Evolutionary conservation across 2,797 vertebrate genomes (phyloP).

Genomic region (Neostethus bicornis): DNA sequence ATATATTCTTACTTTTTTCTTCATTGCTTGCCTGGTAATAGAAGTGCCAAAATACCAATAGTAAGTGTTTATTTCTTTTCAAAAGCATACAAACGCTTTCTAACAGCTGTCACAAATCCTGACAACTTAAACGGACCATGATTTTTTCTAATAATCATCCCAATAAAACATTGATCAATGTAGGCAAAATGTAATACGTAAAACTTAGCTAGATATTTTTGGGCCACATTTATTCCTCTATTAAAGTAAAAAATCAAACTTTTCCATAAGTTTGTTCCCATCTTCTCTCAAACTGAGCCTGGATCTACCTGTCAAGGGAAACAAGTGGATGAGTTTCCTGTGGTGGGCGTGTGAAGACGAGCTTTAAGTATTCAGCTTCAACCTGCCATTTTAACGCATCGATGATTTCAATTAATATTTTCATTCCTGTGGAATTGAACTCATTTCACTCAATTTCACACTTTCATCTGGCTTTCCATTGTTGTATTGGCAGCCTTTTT

Average conservation of each 20-base stretch:
- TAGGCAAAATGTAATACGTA: no score
- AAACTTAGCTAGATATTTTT: no score
- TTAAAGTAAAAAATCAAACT: background rate
- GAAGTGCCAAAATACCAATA: no score
- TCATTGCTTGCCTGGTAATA: no score
- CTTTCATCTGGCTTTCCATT: conserved; percentile 31
- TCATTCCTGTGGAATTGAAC: conserved; percentile 27
- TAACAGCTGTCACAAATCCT: no score
- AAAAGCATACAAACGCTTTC: no score
- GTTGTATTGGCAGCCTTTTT: conserved; percentile 6
- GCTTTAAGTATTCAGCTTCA: conserved; percentile 13
- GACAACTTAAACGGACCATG: no score
- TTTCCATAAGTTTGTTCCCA: conserved; percentile 1
- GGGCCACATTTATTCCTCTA: no score
- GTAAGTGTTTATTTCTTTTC: no score
- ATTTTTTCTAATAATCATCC: no score
- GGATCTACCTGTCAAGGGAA: background rate
- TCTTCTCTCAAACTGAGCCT: background rate
- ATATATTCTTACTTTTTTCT: no score
- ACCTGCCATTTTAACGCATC: conserved; percentile 26
- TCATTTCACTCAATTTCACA: conserved; percentile 47
- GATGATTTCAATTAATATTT: conserved; percentile 35
- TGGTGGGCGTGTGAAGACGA: background rate
- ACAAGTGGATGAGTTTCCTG: background rate
- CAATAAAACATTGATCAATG: no score